Evolutionary conservation across 2,888 invertebrate genomes (phyloP).

Genomic region (Mamestra brassicae): DNA sequence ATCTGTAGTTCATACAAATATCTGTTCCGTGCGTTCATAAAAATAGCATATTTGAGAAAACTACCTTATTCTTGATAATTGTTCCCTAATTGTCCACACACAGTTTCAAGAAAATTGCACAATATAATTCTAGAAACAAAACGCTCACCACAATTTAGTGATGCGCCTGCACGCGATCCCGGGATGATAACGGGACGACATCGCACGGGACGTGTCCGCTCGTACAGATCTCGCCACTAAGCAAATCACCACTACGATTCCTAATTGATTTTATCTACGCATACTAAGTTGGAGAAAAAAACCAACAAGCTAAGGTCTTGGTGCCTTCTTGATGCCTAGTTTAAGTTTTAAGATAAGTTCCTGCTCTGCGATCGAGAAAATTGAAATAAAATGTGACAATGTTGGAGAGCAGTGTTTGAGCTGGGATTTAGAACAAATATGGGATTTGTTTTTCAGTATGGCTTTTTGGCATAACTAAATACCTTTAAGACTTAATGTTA

Average conservation of each 20-base stretch:
- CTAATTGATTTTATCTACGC: constrained; percentile 86
- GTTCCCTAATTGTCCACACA: too few species aligned
- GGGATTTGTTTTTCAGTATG: background rate
- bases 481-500: background rate
- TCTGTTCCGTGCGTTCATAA: too few species aligned
- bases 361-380: constrained; percentile 20
- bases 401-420: background rate
- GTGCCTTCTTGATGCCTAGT: constrained; percentile 39
- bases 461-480: too few species aligned
- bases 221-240: constrained; percentile 77
- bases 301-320: constrained; percentile 33
- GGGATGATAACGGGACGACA: constrained; percentile 79
- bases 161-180: constrained; percentile 70
- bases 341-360: constrained; percentile 52
- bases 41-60: too few species aligned
- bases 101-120: background rate
- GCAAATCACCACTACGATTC: constrained; percentile 77
- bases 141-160: constrained; percentile 66
- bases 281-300: constrained; percentile 62
- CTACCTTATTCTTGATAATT: too few species aligned
- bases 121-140: constrained; percentile 5
- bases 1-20: too few species aligned
- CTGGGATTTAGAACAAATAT: background rate
- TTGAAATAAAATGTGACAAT: constrained; percentile 25
- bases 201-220: constrained; percentile 75